Evolutionary conservation across 53 echinoderm and acorn worm genomes (phyloP), one percentile per base, ranked within the genome.

Genomic region (Mesocentrotus franciscanus): DNA sequence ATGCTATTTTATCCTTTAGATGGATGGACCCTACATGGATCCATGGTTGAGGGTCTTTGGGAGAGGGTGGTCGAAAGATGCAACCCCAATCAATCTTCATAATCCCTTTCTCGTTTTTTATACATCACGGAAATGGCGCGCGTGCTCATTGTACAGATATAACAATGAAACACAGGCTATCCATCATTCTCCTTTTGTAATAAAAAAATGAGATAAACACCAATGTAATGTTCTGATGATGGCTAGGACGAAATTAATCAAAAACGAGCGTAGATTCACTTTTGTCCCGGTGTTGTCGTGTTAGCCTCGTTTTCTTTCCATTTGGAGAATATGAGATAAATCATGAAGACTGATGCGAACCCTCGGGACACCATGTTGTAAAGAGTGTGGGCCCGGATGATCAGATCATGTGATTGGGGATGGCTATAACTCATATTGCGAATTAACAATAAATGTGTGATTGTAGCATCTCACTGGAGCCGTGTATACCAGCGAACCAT

Each of bases 101-200:
- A 35, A 91, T 61, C 66, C 59, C 56, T 57, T 22, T 18, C 81
- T 81, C 81, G 6, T 59, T 60, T 32, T 56, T 58, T 64, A 10
- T 66, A 35, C 66, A 64, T 34, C 36, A 35, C 64, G 55, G 66
- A 64, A 61, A 91, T 20, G 62, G 64, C 16, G 35, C 91, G 61
- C 91, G 91, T 91, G 91, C 64, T 27, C 39, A 66, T 91, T 91
- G 91, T 91, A 14, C 15, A 60, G 29, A 12, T 60, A 60, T 58
- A 15, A 90, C 90, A 29, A 90, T 58, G 33, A 90, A 90, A 90
- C 90, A 90, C 11, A 26, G 91, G 91, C 64, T 0, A 62, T 91
- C 91, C 34, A 91, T 91, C 91, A 91, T 91, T 66, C 91, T 12
- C 33, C 68, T 91, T 90, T 91, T 62, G 35, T 57, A 66, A 91